Evolutionary conservation across 2,797 vertebrate genomes (phyloP).

Genomic region (Mus spretus): DNA sequence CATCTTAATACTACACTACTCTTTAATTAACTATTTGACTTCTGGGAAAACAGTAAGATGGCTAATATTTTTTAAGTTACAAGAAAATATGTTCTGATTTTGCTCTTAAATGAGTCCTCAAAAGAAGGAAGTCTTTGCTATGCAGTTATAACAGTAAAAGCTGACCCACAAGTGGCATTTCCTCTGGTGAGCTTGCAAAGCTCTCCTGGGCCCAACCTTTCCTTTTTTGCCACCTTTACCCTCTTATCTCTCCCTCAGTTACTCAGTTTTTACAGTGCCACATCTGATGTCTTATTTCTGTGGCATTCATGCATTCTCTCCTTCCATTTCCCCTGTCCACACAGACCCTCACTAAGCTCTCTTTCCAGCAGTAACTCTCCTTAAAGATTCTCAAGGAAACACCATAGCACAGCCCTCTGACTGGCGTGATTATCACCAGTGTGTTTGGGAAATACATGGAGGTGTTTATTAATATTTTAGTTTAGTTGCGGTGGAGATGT

Average conservation of each 20-base stretch:
- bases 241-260: neutral
- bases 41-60: neutral
- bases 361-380: neutral
- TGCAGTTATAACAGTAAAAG: neutral
- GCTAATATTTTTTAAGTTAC: neutral
- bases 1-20: neutral
- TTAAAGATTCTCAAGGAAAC: neutral
- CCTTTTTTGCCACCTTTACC: neutral
- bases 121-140: conserved; percentile 9
- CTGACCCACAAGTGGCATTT: neutral
- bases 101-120: neutral
- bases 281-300: neutral
- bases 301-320: neutral
- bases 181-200: neutral
- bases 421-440: neutral
- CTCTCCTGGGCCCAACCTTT: neutral
- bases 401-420: neutral
- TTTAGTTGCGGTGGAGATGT: neutral
- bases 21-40: neutral
- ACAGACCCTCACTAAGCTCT: neutral
- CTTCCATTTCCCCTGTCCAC: neutral
- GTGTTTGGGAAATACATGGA: neutral
- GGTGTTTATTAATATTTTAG: neutral
- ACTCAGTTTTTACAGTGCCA: neutral
- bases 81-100: neutral